A percentile compares a stretch with the other conserved stretches of the same genome.
Evolutionary conservation across 2,888 invertebrate genomes (phyloP).

Genomic region (Watsonalla cultraria): DNA sequence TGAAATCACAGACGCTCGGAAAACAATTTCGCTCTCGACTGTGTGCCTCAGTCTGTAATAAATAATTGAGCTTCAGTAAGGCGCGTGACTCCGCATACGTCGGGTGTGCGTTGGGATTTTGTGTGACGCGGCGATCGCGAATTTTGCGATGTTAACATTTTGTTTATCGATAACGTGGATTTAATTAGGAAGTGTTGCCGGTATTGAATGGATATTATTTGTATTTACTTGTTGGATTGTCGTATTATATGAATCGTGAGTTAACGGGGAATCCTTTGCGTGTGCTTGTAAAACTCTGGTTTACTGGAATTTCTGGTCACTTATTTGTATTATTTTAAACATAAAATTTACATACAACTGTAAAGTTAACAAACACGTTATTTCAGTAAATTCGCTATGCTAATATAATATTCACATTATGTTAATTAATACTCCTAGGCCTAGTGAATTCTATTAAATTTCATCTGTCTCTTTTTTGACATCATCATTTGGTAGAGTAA

Average conservation of each 20-base stretch:
- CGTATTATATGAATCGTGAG: slow-evolving; percentile 34
- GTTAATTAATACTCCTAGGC: too few relatives aligned
- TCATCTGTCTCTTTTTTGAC: too few relatives aligned
- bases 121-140: slow-evolving; percentile 38
- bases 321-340: too few relatives aligned
- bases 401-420: background rate
- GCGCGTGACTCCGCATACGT: slow-evolving; percentile 58
- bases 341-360: background rate
- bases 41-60: slow-evolving; percentile 31
- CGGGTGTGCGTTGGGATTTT: slow-evolving; percentile 39
- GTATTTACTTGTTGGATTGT: slow-evolving; percentile 33
- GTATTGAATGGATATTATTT: slow-evolving; percentile 25
- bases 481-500: background rate
- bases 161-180: slow-evolving; percentile 22
- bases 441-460: too few relatives aligned
- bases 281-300: slow-evolving; percentile 42
- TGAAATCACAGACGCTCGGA: slow-evolving; percentile 35
- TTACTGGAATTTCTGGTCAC: slow-evolving; percentile 2
- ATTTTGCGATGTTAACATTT: slow-evolving; percentile 33
- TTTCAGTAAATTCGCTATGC: background rate
- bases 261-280: slow-evolving; percentile 33
- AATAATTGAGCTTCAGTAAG: slow-evolving; percentile 58
- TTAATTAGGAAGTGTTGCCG: slow-evolving; percentile 19
- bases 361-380: background rate
- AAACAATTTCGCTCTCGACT: slow-evolving; percentile 71